Evolutionary conservation across 2,888 invertebrate genomes (phyloP), one percentile per base, ranked within the genome.

Genomic region (Aphrophora alni): DNA sequence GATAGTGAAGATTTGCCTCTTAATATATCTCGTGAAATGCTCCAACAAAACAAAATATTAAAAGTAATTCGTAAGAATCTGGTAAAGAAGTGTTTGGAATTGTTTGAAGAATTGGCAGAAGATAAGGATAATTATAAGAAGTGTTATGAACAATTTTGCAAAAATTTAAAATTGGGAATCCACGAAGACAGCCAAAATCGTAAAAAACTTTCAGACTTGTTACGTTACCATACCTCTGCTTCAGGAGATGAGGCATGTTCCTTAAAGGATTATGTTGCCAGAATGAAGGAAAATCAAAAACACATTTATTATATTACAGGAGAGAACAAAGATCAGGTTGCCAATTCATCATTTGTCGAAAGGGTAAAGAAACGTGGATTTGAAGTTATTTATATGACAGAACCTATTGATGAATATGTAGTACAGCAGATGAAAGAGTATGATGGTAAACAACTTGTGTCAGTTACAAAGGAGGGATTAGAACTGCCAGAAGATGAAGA

Each of bases 11-110:
- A 99, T 91, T 90, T 99, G 86, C 99, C 99, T 0, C 90, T 99
- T 25, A 99, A 99, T 91, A 99, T 99, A 87, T 98, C 98, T 78
- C 95, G 99, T 92, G 99, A 99, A 89, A 99, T 97, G 97, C 92
- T 99, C 76, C 99, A 99, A 89, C 99, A 99, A 87, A 99, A 98
- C 90, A 99, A 99, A 88, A 99, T 99, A 86, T 92, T 99, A 26
- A 99, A 99, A 90, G 99, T 99, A 0, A 99, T 99, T 87, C 94
- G 99, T 84, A 99, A 99, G 91, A 99, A 99, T 88, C 91, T 99
- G 84, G 98, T 99, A 25, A 99, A 99, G 92, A 99, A 99, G 90
- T 98, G 98, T 87, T 87, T 99, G 86, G 99, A 99, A 88, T 91
- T 99, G 80, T 98, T 99, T 86, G 98, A 98, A 83, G 98, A 99